phyloP scores from a whole-genome alignment of 2,797 vertebrate genomes.

The Hydrocynus forskahlii region DNA sequence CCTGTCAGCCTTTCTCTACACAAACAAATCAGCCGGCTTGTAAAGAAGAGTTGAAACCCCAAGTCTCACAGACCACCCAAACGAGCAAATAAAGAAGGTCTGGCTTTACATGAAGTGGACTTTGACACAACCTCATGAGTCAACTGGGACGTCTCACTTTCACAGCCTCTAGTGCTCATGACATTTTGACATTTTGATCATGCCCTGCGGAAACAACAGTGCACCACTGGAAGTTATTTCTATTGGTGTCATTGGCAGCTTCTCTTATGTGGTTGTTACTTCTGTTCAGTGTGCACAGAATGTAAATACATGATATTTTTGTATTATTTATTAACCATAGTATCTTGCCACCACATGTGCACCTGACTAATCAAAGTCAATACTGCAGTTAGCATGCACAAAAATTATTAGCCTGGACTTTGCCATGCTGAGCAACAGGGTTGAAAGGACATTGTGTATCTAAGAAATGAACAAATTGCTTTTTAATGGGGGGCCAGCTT shows the following conservation, averaged over 20 bases:
- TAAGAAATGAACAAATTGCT: neutral
- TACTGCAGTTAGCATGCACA: neutral
- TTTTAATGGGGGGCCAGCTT: neutral
- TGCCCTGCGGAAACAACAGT: neutral
- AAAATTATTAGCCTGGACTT: neutral
- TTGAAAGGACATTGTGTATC: no score
- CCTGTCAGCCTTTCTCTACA: slow-evolving; percentile 16
- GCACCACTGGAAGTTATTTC: neutral
- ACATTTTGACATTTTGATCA: neutral
- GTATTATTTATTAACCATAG: neutral
- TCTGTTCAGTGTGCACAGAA: neutral
- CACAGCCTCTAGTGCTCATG: neutral
- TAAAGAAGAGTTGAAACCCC: neutral
- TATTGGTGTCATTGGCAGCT: neutral
- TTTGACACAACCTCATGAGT: neutral
- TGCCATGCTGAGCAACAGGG: neutral
- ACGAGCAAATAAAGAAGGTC: neutral
- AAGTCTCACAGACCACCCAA: neutral
- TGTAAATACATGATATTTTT: neutral
- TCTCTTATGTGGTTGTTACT: neutral
- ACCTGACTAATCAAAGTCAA: neutral
- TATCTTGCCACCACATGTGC: neutral
- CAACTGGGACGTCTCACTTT: no score
- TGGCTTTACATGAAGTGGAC: neutral
- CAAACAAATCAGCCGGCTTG: slow-evolving; percentile 12